Evolutionary conservation across 2,888 invertebrate genomes (phyloP).

Genomic region (Gandaritis pyraliata): DNA sequence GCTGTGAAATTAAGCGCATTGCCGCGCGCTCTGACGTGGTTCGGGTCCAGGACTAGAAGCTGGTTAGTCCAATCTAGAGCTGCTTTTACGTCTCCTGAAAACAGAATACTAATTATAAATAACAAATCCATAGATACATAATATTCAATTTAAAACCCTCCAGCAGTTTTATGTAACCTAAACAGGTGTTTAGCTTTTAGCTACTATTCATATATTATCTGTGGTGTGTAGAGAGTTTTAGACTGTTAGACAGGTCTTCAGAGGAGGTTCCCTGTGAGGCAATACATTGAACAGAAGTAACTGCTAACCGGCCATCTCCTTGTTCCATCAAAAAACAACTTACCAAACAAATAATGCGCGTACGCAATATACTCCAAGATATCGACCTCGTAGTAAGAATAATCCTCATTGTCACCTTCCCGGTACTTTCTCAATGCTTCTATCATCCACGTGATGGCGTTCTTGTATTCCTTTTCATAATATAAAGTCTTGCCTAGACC

Average conservation of each 20-base stretch:
- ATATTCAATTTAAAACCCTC: too few relatives aligned
- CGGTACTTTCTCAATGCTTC: constrained; percentile 92
- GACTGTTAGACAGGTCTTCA: too few relatives aligned
- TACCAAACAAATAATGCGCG: constrained; percentile 95
- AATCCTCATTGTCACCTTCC: constrained; percentile 72
- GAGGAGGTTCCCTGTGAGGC: too few relatives aligned
- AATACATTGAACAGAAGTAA: too few relatives aligned
- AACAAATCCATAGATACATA: too few relatives aligned
- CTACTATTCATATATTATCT: too few relatives aligned
- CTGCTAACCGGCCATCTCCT: too few relatives aligned
- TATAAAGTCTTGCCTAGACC: constrained; percentile 97
- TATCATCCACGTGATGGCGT: constrained; percentile 97
- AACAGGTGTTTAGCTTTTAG: too few relatives aligned
- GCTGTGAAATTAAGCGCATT: constrained; percentile 97
- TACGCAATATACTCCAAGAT: constrained; percentile 98
- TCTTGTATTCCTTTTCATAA: constrained; percentile 95
- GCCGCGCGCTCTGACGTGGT: constrained; percentile 93
- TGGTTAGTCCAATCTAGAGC: constrained; percentile 96
- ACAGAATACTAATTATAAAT: constrained; percentile 2
- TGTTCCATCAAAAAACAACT: constrained; percentile 37
- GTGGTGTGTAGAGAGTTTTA: too few relatives aligned
- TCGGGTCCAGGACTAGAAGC: constrained; percentile 90
- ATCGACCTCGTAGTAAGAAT: constrained; percentile 89
- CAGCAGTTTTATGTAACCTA: too few relatives aligned
- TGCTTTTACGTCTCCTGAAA: constrained; percentile 90